Evolutionary conservation across 2,113 vertebrate genomes (phyloP).

Genomic region (Aramus guarauna): DNA sequence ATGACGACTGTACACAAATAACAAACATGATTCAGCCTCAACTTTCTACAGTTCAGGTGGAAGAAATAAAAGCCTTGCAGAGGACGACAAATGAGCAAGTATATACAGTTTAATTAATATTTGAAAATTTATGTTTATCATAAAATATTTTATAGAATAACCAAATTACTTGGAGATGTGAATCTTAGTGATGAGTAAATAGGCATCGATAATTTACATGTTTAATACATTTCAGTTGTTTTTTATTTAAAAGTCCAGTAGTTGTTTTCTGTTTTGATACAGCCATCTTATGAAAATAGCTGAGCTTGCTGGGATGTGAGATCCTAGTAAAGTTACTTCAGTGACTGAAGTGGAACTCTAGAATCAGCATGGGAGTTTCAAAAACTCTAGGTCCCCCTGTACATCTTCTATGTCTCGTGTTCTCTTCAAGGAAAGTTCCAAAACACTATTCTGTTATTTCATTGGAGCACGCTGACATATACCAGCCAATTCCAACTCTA

Average conservation of each 20-base stretch:
- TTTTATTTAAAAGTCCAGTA: background rate
- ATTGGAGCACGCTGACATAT: background rate
- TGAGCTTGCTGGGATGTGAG: background rate
- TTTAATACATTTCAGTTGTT: background rate
- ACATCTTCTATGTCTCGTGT: background rate
- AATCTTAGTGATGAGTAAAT: background rate
- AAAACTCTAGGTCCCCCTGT: background rate
- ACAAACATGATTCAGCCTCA: background rate
- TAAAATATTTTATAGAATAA: background rate
- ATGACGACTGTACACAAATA: constrained; percentile 49
- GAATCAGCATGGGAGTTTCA: background rate
- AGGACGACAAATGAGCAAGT: constrained; percentile 26
- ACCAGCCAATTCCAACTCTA: background rate
- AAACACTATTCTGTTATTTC: background rate
- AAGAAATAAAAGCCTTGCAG: constrained; percentile 6
- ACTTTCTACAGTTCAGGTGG: background rate
- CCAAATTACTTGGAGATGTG: background rate
- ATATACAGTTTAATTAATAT: background rate
- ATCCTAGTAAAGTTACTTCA: background rate
- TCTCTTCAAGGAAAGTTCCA: background rate
- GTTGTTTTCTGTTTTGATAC: background rate
- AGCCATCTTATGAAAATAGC: background rate
- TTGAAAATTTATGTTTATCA: background rate
- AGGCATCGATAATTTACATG: background rate
- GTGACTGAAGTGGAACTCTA: background rate